phyloP scores from a whole-genome alignment of 1,140 invertebrate genomes.

The Pararge aegeria region DNA sequence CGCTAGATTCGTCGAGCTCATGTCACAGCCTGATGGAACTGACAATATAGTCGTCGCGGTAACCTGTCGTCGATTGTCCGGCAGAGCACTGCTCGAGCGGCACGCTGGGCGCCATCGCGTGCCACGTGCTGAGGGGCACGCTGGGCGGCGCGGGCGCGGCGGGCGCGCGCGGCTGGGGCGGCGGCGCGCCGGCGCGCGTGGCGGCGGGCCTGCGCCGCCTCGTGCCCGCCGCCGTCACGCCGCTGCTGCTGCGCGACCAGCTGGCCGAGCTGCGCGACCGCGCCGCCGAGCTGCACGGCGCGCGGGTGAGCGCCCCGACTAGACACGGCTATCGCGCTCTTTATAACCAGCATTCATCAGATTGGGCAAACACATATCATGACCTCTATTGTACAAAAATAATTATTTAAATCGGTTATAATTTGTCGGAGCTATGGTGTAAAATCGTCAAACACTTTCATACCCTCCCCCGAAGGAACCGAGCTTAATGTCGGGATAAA shows the following conservation, averaged over 20 bases:
- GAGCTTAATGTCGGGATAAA: too few species aligned
- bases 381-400: too few species aligned
- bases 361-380: too few species aligned
- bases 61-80: neutral
- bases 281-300: conserved; percentile 27
- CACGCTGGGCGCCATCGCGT: conserved; percentile 29
- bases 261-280: conserved; percentile 21
- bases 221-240: conserved; percentile 34
- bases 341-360: too few species aligned
- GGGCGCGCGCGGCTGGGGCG: conserved; percentile 29
- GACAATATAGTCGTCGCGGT: too few species aligned
- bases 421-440: too few species aligned
- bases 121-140: conserved; percentile 27
- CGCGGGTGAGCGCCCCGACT: neutral
- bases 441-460: too few species aligned
- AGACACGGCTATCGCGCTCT: neutral
- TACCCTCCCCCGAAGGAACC: too few species aligned
- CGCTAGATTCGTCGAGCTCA: too few species aligned
- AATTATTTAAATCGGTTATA: too few species aligned
- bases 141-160: conserved; percentile 26
- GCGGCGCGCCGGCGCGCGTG: conserved; percentile 13
- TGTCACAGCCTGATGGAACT: too few species aligned
- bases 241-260: conserved; percentile 28
- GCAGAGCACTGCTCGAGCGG: conserved; percentile 17
- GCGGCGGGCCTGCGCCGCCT: conserved; percentile 28